These are phyloP conservation scores for Perdita meconis DNA, from an alignment of 2,888 invertebrate genomes.

Conservation along the genomic window DNA sequence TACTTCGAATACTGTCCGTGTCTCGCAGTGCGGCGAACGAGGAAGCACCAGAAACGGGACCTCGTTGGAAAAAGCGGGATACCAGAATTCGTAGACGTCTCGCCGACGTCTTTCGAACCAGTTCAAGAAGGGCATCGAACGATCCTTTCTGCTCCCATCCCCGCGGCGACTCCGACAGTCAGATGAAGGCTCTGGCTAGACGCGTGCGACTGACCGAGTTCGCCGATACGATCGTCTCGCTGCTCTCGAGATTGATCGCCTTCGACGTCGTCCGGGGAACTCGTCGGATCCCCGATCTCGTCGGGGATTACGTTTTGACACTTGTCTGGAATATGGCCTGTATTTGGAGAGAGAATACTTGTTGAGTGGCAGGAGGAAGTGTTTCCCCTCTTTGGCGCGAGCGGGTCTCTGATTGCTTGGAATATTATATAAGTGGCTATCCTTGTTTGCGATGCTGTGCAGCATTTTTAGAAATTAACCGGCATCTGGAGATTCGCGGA, in stretches of 20 bases:
- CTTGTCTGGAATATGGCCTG: not conserved
- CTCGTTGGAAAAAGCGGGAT: constrained; percentile 27
- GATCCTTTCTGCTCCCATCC: not conserved
- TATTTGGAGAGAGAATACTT: no score
- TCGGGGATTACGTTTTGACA: not conserved
- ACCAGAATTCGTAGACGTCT: constrained; percentile 45
- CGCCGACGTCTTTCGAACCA: constrained; percentile 39
- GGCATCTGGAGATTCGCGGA: no score
- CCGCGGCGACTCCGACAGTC: not conserved
- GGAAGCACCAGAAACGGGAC: constrained; percentile 38
- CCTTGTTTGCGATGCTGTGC: no score
- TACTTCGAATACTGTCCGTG: no score
- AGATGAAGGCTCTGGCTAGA: constrained; percentile 8
- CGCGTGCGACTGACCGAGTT: constrained; percentile 22
- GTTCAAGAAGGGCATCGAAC: constrained; percentile 46
- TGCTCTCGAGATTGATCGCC: not conserved
- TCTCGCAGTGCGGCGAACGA: constrained; percentile 11
- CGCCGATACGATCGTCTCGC: not conserved
- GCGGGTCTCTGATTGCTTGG: no score
- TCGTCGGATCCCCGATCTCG: no score
- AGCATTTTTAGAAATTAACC: no score
- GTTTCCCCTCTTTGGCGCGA: no score
- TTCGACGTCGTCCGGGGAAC: not conserved
- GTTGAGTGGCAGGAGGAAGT: not conserved
- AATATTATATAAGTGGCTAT: no score